phyloP scores from a whole-genome alignment of 2,888 invertebrate species.

The Folsomia candida region DNA sequence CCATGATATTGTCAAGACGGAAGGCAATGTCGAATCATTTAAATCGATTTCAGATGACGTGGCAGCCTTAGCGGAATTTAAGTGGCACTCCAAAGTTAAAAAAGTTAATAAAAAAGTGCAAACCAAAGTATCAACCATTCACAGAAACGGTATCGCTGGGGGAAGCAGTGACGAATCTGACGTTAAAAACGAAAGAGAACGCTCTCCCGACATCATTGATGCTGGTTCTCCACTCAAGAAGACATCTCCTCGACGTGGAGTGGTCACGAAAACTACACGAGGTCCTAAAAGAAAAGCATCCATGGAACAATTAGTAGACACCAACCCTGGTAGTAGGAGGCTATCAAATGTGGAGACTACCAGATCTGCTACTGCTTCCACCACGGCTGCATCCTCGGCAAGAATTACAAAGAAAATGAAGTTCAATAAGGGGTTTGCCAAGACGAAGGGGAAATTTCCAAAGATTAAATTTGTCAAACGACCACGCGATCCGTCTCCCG shows the following conservation, averaged over 20 bases:
- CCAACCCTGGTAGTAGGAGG: not conserved
- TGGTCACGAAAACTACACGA: not conserved
- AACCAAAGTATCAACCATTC: not conserved
- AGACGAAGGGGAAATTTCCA: conserved; percentile 11
- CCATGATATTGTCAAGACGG: not conserved
- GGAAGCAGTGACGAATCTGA: conserved; percentile 1
- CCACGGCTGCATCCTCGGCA: not conserved
- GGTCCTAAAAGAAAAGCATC: conserved; percentile 31
- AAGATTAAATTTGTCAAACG: conserved; percentile 3
- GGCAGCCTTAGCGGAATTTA: not conserved
- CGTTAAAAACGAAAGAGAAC: not conserved
- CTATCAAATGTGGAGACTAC: not conserved
- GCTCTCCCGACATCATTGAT: conserved; percentile 40
- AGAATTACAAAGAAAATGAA: not conserved
- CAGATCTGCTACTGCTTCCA: not conserved
- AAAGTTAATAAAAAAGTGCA: conserved; percentile 7
- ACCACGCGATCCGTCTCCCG: not conserved
- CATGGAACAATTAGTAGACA: not conserved
- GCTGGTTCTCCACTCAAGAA: conserved; percentile 20
- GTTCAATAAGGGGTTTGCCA: not conserved
- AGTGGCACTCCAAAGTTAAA: conserved; percentile 1
- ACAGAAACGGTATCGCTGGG: not conserved
- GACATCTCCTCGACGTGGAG: not conserved
- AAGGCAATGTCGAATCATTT: not conserved
- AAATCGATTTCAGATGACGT: not conserved